Evolutionary conservation across 2,113 vertebrate species (phyloP), one percentile per base, ranked within the genome.

Genomic region (Oenanthe oenanthe): DNA sequence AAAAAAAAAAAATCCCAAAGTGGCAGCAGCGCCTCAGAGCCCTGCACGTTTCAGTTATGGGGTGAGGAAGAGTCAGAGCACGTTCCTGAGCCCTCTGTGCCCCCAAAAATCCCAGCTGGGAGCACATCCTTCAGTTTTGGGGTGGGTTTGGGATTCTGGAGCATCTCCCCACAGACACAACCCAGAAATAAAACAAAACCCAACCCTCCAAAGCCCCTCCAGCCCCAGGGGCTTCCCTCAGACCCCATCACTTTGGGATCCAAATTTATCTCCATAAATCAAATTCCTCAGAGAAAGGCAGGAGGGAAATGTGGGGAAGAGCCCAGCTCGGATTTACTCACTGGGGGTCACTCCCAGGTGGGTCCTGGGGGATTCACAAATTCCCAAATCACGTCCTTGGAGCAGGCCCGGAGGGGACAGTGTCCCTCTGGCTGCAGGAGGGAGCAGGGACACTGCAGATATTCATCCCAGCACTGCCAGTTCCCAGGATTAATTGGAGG

Each of bases 251-350:
- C 94, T 96, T 72, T n/a, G 95, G 97, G 92, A 58, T 88, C 97
- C 97, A 97, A 98, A 98, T 96, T 97, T 96, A 97, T 96, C 96
- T 84, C 97, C 97, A 97, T 96, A 97, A 97, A 97, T 76, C 77
- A 97, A 96, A 96, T 89, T 97, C 94, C 90, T 95, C 89, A 34
- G 93, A 97, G 97, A 98, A 98, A 92, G 36, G 94, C 96, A 92
- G 43, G 62, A 95, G 95, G 97, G 93, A 96, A 97, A 95, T 83
- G 92, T 67, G 93, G 95, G 95, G 97, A 94, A 96, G 96, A 96
- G 95, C 61, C 80, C 91, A 53, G 96, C 95, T 97, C 84, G 95
- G 94, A 97, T 97, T 94, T 95, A 94, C 93, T 96, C 97, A 63
- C 93, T 79, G 72, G 88, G 72, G 98, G 97, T 98, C 97, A 98